Percentiles rank a stretch among this genome's conserved stretches.
These are phyloP conservation scores for Crotophaga sulcirostris DNA, from an alignment of 2,113 vertebrate species.

Conservation along the genomic window DNA sequence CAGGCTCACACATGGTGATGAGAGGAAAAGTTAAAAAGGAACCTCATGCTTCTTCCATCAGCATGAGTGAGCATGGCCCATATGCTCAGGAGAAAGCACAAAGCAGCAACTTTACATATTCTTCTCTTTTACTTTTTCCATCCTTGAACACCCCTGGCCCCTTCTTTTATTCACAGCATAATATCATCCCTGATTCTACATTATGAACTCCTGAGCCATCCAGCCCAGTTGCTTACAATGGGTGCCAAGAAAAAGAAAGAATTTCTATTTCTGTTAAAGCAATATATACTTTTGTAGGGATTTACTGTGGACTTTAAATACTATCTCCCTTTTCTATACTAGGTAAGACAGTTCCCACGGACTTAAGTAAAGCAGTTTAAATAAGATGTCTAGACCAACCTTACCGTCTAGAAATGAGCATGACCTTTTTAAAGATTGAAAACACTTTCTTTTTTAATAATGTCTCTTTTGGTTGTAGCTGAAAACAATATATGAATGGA, in stretches of 20 bases:
- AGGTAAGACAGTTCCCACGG: not conserved
- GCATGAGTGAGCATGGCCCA: not conserved
- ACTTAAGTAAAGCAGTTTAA: not conserved
- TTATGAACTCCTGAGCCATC: not conserved
- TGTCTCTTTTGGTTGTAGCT: not conserved
- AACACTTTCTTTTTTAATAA: not conserved
- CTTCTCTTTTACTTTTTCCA: not conserved
- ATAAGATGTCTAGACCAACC: not conserved
- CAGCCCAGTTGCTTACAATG: not conserved
- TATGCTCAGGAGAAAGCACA: not conserved
- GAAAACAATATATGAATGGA: not conserved
- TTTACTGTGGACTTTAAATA: not conserved
- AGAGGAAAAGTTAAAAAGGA: not conserved
- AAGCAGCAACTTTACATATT: not conserved
- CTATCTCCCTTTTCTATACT: not conserved
- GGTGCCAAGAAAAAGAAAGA: not conserved
- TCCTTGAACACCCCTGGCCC: not conserved
- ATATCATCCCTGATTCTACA: not conserved
- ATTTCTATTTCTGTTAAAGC: not conserved
- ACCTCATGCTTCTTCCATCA: not conserved
- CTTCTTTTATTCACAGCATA: not conserved
- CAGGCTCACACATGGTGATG: not conserved
- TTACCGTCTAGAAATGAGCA: not conserved
- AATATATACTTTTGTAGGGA: not conserved
- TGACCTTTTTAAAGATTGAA: not conserved